Evolutionary conservation across 2,797 vertebrate genomes (phyloP).

Genomic region (Harpagifer antarcticus): DNA sequence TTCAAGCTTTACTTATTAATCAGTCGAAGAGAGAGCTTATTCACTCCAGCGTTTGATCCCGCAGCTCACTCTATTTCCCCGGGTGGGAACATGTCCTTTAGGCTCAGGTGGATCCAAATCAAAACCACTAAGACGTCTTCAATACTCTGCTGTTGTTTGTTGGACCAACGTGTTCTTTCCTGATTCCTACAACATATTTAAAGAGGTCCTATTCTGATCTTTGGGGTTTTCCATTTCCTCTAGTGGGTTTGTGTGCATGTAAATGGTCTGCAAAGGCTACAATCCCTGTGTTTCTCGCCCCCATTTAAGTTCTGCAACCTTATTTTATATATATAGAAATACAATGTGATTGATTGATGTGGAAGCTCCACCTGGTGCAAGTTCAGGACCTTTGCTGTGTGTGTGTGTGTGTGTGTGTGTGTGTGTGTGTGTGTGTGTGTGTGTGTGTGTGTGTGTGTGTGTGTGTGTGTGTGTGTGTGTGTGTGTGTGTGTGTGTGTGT

Average conservation of each 20-base stretch:
- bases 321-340: not conserved
- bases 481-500: not conserved
- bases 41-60: conserved; percentile 10
- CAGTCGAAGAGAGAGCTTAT: not conserved
- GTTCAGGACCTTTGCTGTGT: too few species aligned
- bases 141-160: not conserved
- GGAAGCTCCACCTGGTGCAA: not conserved
- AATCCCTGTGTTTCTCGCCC: too few species aligned
- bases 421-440: too few species aligned
- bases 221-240: too few species aligned
- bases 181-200: not conserved
- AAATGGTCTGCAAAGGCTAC: too few species aligned
- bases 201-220: too few species aligned
- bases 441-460: too few species aligned
- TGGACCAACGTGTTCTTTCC: not conserved
- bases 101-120: not conserved
- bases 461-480: conserved; percentile 7
- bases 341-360: not conserved
- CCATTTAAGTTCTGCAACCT: too few species aligned
- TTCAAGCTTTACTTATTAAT: conserved; percentile 39
- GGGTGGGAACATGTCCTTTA: not conserved
- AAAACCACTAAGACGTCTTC: not conserved
- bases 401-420: too few species aligned
- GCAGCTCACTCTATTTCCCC: not conserved
- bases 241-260: too few species aligned